Base-by-base conservation (phyloP, 2,888 invertebrate genomes). In the Liodrosophila aerea region DNA sequence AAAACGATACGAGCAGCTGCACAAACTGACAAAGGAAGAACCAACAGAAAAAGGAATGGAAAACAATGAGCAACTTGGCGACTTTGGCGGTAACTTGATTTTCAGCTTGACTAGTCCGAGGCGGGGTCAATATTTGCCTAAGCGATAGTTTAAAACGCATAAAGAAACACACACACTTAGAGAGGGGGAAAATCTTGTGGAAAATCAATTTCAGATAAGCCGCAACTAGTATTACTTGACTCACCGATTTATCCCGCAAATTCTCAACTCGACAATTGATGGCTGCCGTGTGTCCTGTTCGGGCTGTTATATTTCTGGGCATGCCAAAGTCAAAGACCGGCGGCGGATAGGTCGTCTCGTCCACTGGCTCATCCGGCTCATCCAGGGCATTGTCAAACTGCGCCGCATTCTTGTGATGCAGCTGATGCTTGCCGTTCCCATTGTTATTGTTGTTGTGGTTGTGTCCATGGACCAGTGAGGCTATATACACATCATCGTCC, bases 241-340 rank as follows among this genome's bases (percentile, higher is more conserved):
- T 88, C 89, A 96, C 96, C 91, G 95, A 95, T 92, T 96, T 96
- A 91, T 96, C 96, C 44, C 96, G 95, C 44, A 96, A 93, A 88
- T 96, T 95, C 90, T 96, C 95, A 63, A 96, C 96, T 87, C 95
- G 93, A 91, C 96, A 96, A 90, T 96, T 95, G 84, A 96, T 92
- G 91, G 96, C 96, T 49, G 96, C 96, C 73, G 95, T 96, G 91
- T 96, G 96, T 16, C 96, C 96, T 60, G 96, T 95, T 73, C 96
- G 94, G 4, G 95, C 95, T 47, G 96, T 95, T 77, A 96, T 95
- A 90, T 96, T 96, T 75, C 96, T 92, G 27, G 94, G 93, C 88
- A 96, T 95, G 89, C 94, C 94, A 91, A 94, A 94, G 91, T 96
- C 96, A 91, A 96, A 96, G 90, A 94, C 95, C 40, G 96, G 96